Evolutionary conservation across 2,113 vertebrate species (phyloP), one percentile per base, ranked within the genome.

Genomic region (Pseudorasbora parva): DNA sequence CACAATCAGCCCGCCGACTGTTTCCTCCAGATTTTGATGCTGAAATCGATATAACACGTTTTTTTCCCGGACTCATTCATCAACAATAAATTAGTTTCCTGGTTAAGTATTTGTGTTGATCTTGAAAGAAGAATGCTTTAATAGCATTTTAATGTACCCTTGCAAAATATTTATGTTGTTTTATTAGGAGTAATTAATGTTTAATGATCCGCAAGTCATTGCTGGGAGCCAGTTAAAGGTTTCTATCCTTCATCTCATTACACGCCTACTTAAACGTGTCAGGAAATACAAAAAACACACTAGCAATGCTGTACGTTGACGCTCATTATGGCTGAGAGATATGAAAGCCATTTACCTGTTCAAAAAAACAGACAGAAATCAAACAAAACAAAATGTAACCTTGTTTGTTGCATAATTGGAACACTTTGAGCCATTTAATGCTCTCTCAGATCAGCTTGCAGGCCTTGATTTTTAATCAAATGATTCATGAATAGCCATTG

Each of bases 101-200:
- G 4, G 27, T 51, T 75, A 54, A 54, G 74, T 23, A 4, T 11
- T 57, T 64, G 25, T 82, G 11, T 41, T 54, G 51, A 19, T 45
- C 64, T 54, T 21, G 25, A 75, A 49, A 51, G 2, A 17, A 37
- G 43, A 64, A 68, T 75, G 2, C 72, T 41, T 37, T 37, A 49
- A 75, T 75, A 57, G 47, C 23, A 11, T 56, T 23, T 64, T 19
- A 54, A 81, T 73, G 33, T 33, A 54, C 33, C 19, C n/a, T 33
- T 45, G 45, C 47, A 37, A 80, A 57, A 75, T 47, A 83, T 47
- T 75, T 2, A 23, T 75, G 51, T 82, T 74, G 56, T 23, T 45
- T 85, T 79, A 23, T 74, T 9, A 25, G 10, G 33, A 27, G 68
- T 68, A 78, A 74, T 86, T 74, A 80, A 66, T 73, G 23, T 74